Base-by-base conservation (phyloP, 2,888 invertebrate species). In the Lypha dubia region DNA sequence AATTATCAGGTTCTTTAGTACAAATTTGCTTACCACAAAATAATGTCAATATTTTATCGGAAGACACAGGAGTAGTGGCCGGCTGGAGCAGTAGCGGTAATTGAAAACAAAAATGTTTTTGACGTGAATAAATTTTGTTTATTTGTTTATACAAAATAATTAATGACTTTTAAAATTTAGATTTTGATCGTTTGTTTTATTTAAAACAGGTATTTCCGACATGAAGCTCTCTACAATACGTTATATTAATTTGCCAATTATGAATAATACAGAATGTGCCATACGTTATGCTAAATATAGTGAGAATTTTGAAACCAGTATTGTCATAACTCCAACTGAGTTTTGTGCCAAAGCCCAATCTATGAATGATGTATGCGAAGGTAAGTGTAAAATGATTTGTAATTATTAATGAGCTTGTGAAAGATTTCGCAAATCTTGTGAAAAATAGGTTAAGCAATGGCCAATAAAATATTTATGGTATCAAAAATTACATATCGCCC, bases 31-130 rank as follows among this genome's bases (percentile, higher is more conserved):
- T 94, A 87, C 94, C 94, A 22, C 86, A 91, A 20, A 91, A 87
- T 58, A 86, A 87, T 1, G 88, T 89, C 28, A 86, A 44, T 20
- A 28, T 44, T 35, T 73, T 77, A 62, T 92, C 92, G 9, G 93
- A 93, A 5, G 91, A 91, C 86, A 92, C 93, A 87, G 94, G 94
- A 86, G 93, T 94, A 67, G 95, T 95, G 0, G 95, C 96, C 6
- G 96, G 96, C 0, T 96, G 96, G 96, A 96, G 96, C 35, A 93
- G 94, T 87, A 95, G 94, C 51, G 94, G 95, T 90, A 63, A 75
- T 20, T 56, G 7, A 15, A 46, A n/a, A n/a, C n/a, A n/a, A 49
- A 24, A 22, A 28, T 65, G 46, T 58, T 58, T 22, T 44, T 67
- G 32, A 20, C 20, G 7, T 46, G 22, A 17, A 15, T 6, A 4